These are phyloP conservation scores for Patiria miniata DNA, from an alignment of 35 echinoderm and acorn worm species.

Conservation along the genomic window DNA sequence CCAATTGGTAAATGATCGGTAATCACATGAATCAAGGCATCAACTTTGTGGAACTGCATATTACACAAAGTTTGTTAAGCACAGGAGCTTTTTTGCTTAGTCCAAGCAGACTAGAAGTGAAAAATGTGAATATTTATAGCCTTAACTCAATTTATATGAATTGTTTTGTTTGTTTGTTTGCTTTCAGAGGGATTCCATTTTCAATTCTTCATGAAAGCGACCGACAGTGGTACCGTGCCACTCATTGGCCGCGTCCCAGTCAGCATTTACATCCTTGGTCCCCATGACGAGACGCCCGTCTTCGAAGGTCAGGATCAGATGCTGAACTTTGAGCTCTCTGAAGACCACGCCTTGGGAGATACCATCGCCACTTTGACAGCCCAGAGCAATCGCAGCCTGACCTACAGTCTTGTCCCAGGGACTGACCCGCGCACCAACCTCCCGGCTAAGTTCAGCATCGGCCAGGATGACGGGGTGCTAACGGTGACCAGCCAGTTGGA, in stretches of 20 bases:
- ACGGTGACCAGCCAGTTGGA: slow-evolving; percentile 77
- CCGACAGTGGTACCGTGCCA: slow-evolving; percentile 62
- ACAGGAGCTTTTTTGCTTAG: no score
- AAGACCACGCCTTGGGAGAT: slow-evolving; percentile 68
- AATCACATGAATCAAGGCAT: no score
- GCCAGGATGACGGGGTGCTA: slow-evolving; percentile 60
- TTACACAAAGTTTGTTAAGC: no score
- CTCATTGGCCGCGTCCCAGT: slow-evolving; percentile 59
- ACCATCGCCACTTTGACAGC: slow-evolving; percentile 65
- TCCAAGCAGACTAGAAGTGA: no score
- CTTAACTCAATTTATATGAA: no score
- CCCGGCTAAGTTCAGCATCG: slow-evolving; percentile 78
- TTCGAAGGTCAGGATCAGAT: slow-evolving; percentile 56
- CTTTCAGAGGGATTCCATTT: slow-evolving; percentile 51
- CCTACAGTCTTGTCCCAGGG: slow-evolving; percentile 74
- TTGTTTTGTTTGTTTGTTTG: no score
- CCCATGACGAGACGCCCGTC: slow-evolving; percentile 39
- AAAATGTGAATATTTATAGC: no score
- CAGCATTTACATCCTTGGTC: slow-evolving; percentile 63
- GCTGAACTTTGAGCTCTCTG: slow-evolving; percentile 59
- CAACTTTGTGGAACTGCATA: no score
- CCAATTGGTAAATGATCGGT: no score
- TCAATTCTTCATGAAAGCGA: slow-evolving; percentile 89
- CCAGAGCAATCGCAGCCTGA: slow-evolving; percentile 44
- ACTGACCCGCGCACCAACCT: slow-evolving; percentile 79